Conservation (phyloP, 2,113 vertebrate species). For the Macheiramphus alcinus region DNA sequence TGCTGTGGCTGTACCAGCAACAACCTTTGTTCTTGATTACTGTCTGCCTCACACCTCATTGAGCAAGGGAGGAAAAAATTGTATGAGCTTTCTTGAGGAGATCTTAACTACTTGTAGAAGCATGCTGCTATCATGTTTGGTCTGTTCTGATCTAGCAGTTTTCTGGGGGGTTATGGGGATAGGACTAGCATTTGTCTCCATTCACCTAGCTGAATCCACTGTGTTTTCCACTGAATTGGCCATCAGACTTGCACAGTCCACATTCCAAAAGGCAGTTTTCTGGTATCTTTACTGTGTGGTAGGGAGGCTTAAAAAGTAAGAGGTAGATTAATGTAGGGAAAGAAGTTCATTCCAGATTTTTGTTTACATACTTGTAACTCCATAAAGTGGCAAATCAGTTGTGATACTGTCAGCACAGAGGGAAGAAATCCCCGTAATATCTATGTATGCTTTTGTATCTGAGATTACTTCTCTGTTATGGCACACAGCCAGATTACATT, state of each 20-base stretch:
- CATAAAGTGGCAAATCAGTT: not conserved
- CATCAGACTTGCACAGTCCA: not conserved
- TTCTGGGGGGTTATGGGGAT: not conserved
- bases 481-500: not conserved
- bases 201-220: not conserved
- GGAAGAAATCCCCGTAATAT: not conserved
- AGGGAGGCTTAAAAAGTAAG: not conserved
- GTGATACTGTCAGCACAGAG: not conserved
- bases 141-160: not conserved
- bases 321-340: not conserved
- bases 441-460: not conserved
- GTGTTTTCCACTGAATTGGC: not conserved
- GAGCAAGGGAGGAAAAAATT: not conserved
- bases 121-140: rapidly evolving
- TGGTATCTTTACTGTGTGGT: not conserved
- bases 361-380: not conserved
- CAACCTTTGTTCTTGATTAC: not conserved
- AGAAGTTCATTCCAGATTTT: not conserved
- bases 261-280: not conserved
- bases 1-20: not conserved
- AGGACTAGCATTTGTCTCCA: not conserved
- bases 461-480: not conserved
- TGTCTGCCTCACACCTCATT: not conserved
- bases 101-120: not conserved
- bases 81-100: not conserved